Evolutionary conservation across 1,140 invertebrate species (phyloP).

Genomic region (Micrasema minimum): DNA sequence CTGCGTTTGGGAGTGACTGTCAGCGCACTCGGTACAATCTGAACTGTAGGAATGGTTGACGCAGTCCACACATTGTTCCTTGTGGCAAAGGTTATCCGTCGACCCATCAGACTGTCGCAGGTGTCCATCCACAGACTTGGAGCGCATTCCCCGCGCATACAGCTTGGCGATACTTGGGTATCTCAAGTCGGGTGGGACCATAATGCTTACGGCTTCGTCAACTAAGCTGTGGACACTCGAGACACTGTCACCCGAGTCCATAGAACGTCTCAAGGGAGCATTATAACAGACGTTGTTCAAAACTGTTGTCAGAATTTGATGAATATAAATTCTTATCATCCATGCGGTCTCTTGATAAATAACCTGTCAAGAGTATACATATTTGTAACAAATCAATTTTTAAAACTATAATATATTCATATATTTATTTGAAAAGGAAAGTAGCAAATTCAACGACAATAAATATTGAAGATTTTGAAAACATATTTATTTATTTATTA

Average conservation of each 20-base stretch:
- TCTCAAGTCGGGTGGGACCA: slow-evolving; percentile 39
- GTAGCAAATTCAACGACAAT: no score
- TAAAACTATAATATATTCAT: no score
- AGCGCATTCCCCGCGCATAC: slow-evolving; percentile 29
- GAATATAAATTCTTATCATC: slow-evolving; percentile 58
- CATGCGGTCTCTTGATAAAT: slow-evolving; percentile 28
- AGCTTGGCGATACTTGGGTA: slow-evolving; percentile 40
- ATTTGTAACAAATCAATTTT: neutral
- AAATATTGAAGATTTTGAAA: no score
- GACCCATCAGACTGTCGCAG: slow-evolving; percentile 20
- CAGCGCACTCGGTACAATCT: slow-evolving; percentile 45
- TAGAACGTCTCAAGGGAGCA: slow-evolving; percentile 55
- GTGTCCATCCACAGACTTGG: slow-evolving; percentile 14
- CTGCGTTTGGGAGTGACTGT: neutral
- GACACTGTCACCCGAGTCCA: slow-evolving; percentile 33
- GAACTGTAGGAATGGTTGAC: slow-evolving; percentile 48
- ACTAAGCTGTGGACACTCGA: slow-evolving; percentile 24
- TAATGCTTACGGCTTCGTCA: slow-evolving; percentile 10
- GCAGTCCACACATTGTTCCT: slow-evolving; percentile 49
- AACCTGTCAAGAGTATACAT: slow-evolving; percentile 32
- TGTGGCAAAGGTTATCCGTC: slow-evolving; percentile 27
- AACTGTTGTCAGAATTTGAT: slow-evolving; percentile 64
- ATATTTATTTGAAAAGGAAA: no score
- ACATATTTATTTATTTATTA: no score
- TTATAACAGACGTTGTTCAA: slow-evolving; percentile 57